Conservation (phyloP, 2,888 invertebrate species). For the Synanthedon formicaeformis region DNA sequence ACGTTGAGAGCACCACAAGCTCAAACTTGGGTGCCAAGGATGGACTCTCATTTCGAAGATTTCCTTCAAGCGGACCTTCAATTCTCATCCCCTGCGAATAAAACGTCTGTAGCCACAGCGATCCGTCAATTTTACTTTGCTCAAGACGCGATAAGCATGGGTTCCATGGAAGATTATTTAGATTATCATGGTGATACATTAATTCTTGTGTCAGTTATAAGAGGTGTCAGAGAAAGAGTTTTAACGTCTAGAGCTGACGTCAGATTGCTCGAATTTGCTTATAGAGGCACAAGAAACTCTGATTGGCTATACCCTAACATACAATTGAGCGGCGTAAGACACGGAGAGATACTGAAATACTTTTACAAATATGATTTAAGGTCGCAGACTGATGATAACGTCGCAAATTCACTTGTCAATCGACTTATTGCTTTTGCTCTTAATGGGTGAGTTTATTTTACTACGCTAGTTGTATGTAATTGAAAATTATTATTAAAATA, state of each 20-base stretch:
- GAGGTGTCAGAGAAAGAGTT: slow-evolving; percentile 38
- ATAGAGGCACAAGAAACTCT: slow-evolving; percentile 33
- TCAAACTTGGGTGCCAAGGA: slow-evolving; percentile 30
- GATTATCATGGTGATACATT: slow-evolving; percentile 49
- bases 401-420: slow-evolving; percentile 22
- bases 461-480: not conserved
- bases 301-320: slow-evolving; percentile 40
- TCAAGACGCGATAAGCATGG: slow-evolving; percentile 25
- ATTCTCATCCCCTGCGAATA: slow-evolving; percentile 18
- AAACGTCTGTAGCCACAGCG: slow-evolving; percentile 16
- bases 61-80: slow-evolving; percentile 46
- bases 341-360: slow-evolving; percentile 46
- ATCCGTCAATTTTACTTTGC: slow-evolving; percentile 43
- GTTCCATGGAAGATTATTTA: slow-evolving; percentile 42
- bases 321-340: slow-evolving; percentile 37
- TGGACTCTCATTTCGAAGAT: slow-evolving; percentile 42
- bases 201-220: slow-evolving; percentile 35
- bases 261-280: slow-evolving; percentile 41
- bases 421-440: slow-evolving; percentile 35
- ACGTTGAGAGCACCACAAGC: slow-evolving; percentile 41
- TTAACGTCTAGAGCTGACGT: slow-evolving; percentile 30
- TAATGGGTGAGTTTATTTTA: slow-evolving; percentile 31
- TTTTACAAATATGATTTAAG: slow-evolving; percentile 39
- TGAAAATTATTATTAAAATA: no score
- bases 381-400: slow-evolving; percentile 15